Percentiles rank a stretch among this genome's conserved stretches.
phyloP scores from a whole-genome alignment of 2,113 vertebrate genomes.

The Clarias gariepinus region DNA sequence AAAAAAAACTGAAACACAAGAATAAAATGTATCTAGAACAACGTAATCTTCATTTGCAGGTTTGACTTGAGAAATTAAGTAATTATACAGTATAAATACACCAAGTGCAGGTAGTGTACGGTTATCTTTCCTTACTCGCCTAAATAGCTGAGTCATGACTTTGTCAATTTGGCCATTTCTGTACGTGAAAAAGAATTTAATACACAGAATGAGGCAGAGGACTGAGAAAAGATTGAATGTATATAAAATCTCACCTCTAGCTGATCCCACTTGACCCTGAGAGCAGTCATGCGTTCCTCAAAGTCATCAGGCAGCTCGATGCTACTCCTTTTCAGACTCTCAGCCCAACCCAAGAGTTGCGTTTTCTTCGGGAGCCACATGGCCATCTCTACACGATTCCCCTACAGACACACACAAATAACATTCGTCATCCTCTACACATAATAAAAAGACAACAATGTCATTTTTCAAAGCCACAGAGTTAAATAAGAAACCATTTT shows the following conservation, averaged over 20 bases:
- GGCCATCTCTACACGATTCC: conserved; percentile 88
- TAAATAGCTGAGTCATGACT: conserved; percentile 4
- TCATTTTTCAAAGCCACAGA: not conserved
- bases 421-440: not conserved
- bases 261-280: conserved; percentile 90
- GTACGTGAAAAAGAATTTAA: not conserved
- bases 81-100: not conserved
- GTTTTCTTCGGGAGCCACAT: conserved; percentile 85
- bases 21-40: not conserved
- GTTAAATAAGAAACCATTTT: not conserved
- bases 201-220: not conserved
- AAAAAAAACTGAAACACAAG: no score
- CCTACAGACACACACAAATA: conserved; percentile 67
- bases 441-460: conserved; percentile 3
- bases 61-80: not conserved
- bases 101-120: not conserved
- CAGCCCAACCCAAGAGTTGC: conserved; percentile 84
- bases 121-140: not conserved
- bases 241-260: conserved; percentile 80
- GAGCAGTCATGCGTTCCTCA: conserved; percentile 85
- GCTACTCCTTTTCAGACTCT: conserved; percentile 85
- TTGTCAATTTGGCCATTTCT: not conserved
- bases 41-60: not conserved
- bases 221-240: not conserved
- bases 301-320: conserved; percentile 81